A percentile compares a stretch with the other conserved stretches of the same genome.
These are phyloP conservation scores for Sciurus carolinensis DNA, from an alignment of 2,797 vertebrate species.

Conservation along the genomic window DNA sequence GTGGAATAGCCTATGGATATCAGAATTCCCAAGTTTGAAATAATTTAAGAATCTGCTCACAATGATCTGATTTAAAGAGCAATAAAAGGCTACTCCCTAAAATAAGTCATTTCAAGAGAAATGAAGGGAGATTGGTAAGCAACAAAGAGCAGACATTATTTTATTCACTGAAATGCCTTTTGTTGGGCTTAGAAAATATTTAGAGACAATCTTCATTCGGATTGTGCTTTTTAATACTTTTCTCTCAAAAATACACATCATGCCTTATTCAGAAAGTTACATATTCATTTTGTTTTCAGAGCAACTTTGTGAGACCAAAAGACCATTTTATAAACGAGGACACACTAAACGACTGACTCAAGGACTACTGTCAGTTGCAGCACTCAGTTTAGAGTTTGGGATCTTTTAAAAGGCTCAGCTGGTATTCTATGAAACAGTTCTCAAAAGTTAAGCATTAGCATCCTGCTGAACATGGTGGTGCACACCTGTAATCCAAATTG, in stretches of 20 bases:
- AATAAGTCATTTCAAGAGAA: background rate
- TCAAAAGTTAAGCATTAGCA: background rate
- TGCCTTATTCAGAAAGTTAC: constrained; percentile 42
- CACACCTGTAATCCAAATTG: too few relatives aligned
- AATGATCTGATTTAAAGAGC: background rate
- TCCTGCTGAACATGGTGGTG: too few relatives aligned
- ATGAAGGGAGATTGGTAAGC: background rate
- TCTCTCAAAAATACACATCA: background rate
- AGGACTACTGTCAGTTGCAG: constrained; percentile 21
- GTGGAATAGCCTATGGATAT: background rate
- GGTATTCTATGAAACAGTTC: background rate
- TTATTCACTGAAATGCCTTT: constrained; percentile 6
- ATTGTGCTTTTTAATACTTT: constrained; percentile 9
- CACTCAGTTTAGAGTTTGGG: background rate
- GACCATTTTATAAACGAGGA: constrained; percentile 33
- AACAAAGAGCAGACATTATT: background rate
- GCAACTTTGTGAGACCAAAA: constrained; percentile 14
- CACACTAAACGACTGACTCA: background rate
- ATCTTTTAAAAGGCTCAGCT: background rate
- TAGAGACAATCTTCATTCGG: background rate
- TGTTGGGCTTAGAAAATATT: constrained; percentile 19
- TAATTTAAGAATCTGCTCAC: constrained; percentile 29
- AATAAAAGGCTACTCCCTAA: background rate
- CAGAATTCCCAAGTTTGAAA: constrained; percentile 15
- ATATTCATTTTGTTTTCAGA: background rate